Evolutionary conservation across 2,888 invertebrate genomes (phyloP), one percentile per base, ranked within the genome.

Genomic region (Pteria penguin): DNA sequence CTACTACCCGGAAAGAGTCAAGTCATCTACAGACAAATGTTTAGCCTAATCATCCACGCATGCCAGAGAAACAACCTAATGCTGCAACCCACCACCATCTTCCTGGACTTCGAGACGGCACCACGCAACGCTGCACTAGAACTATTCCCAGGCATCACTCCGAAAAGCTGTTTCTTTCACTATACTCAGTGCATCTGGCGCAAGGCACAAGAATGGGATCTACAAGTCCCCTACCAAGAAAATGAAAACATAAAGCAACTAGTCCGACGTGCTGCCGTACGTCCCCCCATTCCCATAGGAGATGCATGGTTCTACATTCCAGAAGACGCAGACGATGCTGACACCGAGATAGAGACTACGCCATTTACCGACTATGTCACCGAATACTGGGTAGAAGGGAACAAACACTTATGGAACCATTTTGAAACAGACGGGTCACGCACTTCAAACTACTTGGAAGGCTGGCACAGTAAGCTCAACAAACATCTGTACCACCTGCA

Each of bases 1-100:
- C 31, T 78, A 3, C 65, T 78, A 27, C 69, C 75, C 22, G 72
- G 70, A 1, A 75, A 72, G 54, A 45, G 22, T n/a, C 29, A 65
- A 55, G 22, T 18, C 29, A 58, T 63, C 11, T 73, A 76, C 69
- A 45, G n/a, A 4, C 31, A 55, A 31, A 36, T 75, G n/a, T 58
- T 61, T 2, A 61, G 11, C 14, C 27, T 70, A 27, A 14, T 60
- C 14, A 26, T 27, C 33, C 24, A 36, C 2, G 32, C 55, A 14
- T 58, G 58, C 32, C 33, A 24, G 8, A n/a, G 32, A 2, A 18
- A 11, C 61, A 61, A 61, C 29, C 57, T 61, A 2, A 29, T 11
- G 14, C 52, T 70, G 2, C 61, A 27, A 27, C 70, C 61, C 1
- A 61, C 45, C 29, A 61, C 70, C 1, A 45, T 52, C 8, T 70